These are phyloP conservation scores for Parthenolecanium corni DNA, from an alignment of 2,888 invertebrate species.

Conservation along the genomic window DNA sequence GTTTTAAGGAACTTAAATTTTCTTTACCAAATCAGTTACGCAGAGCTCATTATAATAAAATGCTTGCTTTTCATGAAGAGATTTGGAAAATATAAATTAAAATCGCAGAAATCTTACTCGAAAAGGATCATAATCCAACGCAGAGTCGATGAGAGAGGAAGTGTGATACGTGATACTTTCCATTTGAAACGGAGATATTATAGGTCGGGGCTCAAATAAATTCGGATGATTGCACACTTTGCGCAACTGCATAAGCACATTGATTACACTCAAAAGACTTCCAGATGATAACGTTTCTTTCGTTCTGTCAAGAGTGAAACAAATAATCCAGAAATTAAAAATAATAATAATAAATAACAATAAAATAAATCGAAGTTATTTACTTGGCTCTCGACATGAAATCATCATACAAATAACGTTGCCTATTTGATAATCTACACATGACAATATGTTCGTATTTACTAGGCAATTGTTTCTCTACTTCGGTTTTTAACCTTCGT, in stretches of 20 bases:
- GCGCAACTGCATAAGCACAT: conserved; percentile 90
- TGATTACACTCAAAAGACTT: conserved; percentile 87
- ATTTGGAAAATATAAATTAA: conserved; percentile 2
- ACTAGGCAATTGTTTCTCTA: conserved; percentile 93
- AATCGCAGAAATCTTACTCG: conserved; percentile 45
- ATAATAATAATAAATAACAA: background rate
- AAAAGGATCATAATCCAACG: conserved; percentile 60
- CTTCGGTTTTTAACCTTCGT: conserved; percentile 82
- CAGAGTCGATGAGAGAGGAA: conserved; percentile 59
- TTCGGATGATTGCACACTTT: conserved; percentile 98
- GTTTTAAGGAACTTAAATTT: conserved; percentile 7
- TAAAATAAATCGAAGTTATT: conserved; percentile 37
- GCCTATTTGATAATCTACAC: conserved; percentile 88
- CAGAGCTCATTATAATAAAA: background rate
- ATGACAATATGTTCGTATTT: conserved; percentile 92
- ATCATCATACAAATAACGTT: conserved; percentile 95
- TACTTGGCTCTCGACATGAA: conserved; percentile 94
- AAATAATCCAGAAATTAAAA: conserved; percentile 29
- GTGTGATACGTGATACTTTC: conserved; percentile 57
- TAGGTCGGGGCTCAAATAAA: conserved; percentile 92
- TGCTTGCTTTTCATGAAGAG: no score
- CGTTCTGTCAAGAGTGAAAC: conserved; percentile 51
- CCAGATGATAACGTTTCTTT: conserved; percentile 85
- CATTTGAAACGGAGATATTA: conserved; percentile 85
- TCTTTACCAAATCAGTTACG: conserved; percentile 6